phyloP scores from a whole-genome alignment of 2,888 invertebrate species.

The Mamestra brassicae region DNA sequence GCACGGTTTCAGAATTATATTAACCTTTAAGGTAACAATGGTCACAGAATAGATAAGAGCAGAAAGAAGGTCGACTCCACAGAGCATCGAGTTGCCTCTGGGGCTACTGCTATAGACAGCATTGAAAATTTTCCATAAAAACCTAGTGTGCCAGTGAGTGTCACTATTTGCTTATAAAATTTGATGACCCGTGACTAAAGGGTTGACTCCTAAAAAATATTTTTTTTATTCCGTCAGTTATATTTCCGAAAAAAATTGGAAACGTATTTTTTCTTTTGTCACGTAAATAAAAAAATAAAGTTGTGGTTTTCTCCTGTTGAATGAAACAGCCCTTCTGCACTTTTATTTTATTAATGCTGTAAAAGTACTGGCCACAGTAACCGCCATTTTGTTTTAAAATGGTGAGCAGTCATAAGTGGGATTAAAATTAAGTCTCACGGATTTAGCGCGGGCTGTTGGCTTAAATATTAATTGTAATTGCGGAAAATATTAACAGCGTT shows the following conservation, averaged over 20 bases:
- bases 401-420: slow-evolving; percentile 27
- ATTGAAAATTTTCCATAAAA: no score
- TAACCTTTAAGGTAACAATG: slow-evolving; percentile 37
- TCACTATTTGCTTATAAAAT: background rate
- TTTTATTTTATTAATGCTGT: background rate
- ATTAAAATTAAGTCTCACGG: slow-evolving; percentile 44
- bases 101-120: no score
- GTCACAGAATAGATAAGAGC: background rate
- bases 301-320: background rate
- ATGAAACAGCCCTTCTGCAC: slow-evolving; percentile 1
- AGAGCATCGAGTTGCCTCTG: background rate
- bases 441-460: slow-evolving; percentile 8
- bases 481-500: background rate
- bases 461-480: slow-evolving; percentile 18
- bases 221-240: no score
- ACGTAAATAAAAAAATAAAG: no score
- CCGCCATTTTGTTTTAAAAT: slow-evolving; percentile 39
- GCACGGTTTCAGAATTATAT: slow-evolving; percentile 35
- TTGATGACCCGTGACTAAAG: background rate
- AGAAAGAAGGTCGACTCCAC: background rate
- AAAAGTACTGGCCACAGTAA: no score
- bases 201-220: no score
- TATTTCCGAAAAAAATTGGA: no score
- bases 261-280: no score
- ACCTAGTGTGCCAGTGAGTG: background rate